Evolutionary conservation across 2,113 vertebrate genomes (phyloP).

Genomic region (Alligator sinensis): DNA sequence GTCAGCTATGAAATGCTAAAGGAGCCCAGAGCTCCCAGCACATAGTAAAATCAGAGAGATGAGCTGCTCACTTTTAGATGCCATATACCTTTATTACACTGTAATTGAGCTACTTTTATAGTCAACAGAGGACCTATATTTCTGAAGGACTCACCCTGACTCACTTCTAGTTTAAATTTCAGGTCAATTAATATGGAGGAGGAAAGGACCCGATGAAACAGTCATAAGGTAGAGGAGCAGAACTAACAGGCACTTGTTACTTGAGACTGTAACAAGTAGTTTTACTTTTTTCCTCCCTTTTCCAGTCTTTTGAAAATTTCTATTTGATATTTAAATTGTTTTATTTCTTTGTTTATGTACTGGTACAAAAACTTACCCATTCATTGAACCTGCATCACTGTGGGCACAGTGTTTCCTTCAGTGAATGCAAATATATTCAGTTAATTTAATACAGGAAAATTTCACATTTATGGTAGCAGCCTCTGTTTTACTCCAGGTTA

Average conservation of each 20-base stretch:
- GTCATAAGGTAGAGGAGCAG: background rate
- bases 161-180: background rate
- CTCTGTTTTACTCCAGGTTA: background rate
- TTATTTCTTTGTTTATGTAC: background rate
- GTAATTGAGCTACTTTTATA: background rate
- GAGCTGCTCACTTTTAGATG: background rate
- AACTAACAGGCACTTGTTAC: background rate
- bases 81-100: background rate
- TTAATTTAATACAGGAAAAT: background rate
- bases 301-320: background rate
- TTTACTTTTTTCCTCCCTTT: background rate
- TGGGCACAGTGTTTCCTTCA: background rate
- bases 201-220: background rate
- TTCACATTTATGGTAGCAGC: background rate
- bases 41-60: background rate
- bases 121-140: background rate
- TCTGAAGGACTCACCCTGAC: background rate
- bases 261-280: background rate
- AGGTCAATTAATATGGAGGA: background rate
- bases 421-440: no score
- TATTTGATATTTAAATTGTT: background rate
- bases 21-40: background rate
- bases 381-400: background rate
- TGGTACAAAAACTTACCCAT: rapidly evolving
- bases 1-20: background rate